phyloP scores from a whole-genome alignment of 2,113 vertebrate genomes.

The Oxyura jamaicensis region DNA sequence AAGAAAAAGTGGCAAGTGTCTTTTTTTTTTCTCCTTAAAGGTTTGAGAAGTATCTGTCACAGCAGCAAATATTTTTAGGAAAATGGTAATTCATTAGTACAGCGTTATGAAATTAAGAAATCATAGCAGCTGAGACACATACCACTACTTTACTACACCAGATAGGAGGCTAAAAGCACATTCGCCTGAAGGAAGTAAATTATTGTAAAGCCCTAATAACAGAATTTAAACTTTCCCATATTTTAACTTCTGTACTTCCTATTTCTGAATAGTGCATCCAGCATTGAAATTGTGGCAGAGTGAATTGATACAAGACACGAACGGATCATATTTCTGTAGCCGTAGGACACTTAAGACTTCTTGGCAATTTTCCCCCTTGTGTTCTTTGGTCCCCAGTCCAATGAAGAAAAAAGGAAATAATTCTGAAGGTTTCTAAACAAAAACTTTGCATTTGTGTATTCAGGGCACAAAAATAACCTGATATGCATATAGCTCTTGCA shows the following conservation, averaged over 20 bases:
- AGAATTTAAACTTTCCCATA: background rate
- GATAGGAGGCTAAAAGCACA: background rate
- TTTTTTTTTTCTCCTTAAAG: background rate
- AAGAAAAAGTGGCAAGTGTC: background rate
- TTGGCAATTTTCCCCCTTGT: background rate
- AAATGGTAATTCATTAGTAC: background rate
- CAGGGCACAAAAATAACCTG: conserved; percentile 28
- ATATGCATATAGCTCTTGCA: conserved; percentile 9
- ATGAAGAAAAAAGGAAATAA: background rate
- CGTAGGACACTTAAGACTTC: background rate
- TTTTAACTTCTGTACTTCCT: background rate
- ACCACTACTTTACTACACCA: background rate
- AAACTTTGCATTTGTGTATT: background rate
- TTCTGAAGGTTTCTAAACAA: background rate
- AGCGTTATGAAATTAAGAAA: background rate
- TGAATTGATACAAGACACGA: background rate
- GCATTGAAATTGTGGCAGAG: background rate
- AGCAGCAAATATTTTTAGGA: conserved; percentile 1
- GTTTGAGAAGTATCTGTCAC: background rate
- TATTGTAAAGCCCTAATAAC: background rate
- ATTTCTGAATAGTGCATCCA: background rate
- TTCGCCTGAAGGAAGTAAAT: background rate
- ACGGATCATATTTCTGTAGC: background rate
- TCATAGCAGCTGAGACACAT: background rate
- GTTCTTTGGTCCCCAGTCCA: background rate